A percentile compares a stretch with the other conserved stretches of the same genome.
These are phyloP conservation scores for Drosophila ezoana DNA, from an alignment of 2,888 invertebrate genomes.

Conservation along the genomic window DNA sequence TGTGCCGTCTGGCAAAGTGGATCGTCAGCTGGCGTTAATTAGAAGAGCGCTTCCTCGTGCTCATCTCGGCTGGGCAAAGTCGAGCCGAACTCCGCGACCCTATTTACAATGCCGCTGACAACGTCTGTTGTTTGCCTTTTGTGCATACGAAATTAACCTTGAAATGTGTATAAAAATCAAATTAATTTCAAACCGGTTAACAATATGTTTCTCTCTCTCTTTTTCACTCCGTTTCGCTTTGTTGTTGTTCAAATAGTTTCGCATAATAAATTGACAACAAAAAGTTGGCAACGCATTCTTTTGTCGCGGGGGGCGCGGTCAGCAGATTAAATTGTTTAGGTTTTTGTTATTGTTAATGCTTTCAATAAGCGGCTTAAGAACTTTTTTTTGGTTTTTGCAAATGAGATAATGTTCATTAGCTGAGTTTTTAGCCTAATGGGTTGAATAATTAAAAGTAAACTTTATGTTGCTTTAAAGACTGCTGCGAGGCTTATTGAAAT, in stretches of 20 bases:
- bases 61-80: constrained; percentile 15
- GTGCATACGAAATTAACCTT: constrained; percentile 65
- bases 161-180: constrained; percentile 51
- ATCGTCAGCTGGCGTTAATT: constrained; percentile 38
- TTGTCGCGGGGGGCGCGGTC: neutral
- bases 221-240: constrained; percentile 30
- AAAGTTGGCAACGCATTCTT: constrained; percentile 39
- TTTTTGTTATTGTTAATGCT: neutral
- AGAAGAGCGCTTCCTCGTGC: constrained; percentile 9
- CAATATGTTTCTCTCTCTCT: constrained; percentile 18
- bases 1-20: constrained; percentile 40
- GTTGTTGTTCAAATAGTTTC: constrained; percentile 40
- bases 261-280: constrained; percentile 38
- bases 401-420: constrained; percentile 7
- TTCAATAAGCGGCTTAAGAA: too few species aligned
- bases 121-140: constrained; percentile 38
- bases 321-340: constrained; percentile 10
- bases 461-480: neutral
- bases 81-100: constrained; percentile 5
- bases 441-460: constrained; percentile 11
- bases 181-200: constrained; percentile 70
- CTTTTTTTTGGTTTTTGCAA: constrained; percentile 1
- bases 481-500: neutral
- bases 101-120: constrained; percentile 53
- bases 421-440: constrained; percentile 9